Evolutionary conservation across 2,888 invertebrate species (phyloP).

Genomic region (Synergus laeviventris): DNA sequence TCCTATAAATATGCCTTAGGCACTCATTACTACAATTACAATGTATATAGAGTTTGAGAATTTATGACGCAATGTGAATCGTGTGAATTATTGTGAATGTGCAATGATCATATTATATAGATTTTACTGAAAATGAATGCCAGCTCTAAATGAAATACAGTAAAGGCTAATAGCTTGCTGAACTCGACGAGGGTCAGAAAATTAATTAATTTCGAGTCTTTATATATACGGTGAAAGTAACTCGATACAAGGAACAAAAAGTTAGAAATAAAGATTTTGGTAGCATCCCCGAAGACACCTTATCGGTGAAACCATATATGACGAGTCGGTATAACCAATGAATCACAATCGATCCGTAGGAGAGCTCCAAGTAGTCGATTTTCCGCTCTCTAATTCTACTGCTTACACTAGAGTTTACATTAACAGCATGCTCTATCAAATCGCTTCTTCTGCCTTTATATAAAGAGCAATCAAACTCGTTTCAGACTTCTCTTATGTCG

Average conservation of each 20-base stretch:
- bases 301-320: conserved; percentile 34
- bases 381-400: background rate
- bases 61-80: background rate
- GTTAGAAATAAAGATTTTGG: conserved; percentile 29
- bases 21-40: background rate
- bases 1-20: background rate
- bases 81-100: background rate
- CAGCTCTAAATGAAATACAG: background rate
- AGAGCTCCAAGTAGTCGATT: conserved; percentile 12
- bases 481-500: conserved; percentile 16
- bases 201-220: background rate
- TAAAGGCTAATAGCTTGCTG: background rate
- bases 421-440: conserved; percentile 24
- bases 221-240: conserved; percentile 27
- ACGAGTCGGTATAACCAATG: conserved; percentile 12
- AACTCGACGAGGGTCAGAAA: background rate
- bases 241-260: background rate
- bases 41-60: background rate
- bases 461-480: conserved; percentile 34
- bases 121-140: background rate
- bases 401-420: conserved; percentile 16
- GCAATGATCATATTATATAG: no score
- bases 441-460: background rate
- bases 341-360: conserved; percentile 26
- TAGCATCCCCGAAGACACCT: conserved; percentile 4